phyloP scores from a whole-genome alignment of 2,113 vertebrate species.

The Archocentrus centrarchus region DNA sequence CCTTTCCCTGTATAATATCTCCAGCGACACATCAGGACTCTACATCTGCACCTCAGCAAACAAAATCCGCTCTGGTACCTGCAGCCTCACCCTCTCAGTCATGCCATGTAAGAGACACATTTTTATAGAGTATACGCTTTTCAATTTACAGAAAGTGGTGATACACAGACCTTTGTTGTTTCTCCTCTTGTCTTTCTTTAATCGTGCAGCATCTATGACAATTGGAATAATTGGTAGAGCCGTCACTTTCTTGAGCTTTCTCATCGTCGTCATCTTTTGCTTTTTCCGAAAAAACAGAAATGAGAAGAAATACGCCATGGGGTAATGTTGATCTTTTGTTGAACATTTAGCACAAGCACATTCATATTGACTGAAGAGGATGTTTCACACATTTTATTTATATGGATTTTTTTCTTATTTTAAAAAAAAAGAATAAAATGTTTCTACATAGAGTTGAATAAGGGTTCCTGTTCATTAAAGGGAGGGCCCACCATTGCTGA shows the following conservation, averaged over 20 bases:
- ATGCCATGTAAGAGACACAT: conserved; percentile 81
- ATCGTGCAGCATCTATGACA: conserved; percentile 70
- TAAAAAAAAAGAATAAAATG: too few species aligned
- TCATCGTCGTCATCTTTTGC: conserved; percentile 66
- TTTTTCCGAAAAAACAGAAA: conserved; percentile 42
- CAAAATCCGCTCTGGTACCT: conserved; percentile 66
- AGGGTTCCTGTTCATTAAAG: too few species aligned
- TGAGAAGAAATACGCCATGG: conserved; percentile 66
- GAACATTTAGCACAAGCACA: not conserved
- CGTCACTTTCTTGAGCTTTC: not conserved
- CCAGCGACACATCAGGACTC: conserved; percentile 84
- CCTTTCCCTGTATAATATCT: conserved; percentile 86
- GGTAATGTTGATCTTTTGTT: conserved; percentile 52
- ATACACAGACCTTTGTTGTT: not conserved
- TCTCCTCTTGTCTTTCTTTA: not conserved
- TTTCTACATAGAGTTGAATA: too few species aligned
- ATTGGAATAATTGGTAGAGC: conserved; percentile 67
- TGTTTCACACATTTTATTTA: not conserved
- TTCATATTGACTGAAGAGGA: not conserved
- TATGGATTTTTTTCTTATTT: too few species aligned
- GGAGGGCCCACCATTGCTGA: too few species aligned
- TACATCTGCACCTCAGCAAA: conserved; percentile 87
- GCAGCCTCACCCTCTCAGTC: conserved; percentile 87
- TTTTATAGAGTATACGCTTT: not conserved
- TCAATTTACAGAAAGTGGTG: too few species aligned